Percentiles rank a stretch among this genome's conserved stretches.
phyloP scores from a whole-genome alignment of 2,888 invertebrate genomes.

The Acanthosoma haemorrhoidale region DNA sequence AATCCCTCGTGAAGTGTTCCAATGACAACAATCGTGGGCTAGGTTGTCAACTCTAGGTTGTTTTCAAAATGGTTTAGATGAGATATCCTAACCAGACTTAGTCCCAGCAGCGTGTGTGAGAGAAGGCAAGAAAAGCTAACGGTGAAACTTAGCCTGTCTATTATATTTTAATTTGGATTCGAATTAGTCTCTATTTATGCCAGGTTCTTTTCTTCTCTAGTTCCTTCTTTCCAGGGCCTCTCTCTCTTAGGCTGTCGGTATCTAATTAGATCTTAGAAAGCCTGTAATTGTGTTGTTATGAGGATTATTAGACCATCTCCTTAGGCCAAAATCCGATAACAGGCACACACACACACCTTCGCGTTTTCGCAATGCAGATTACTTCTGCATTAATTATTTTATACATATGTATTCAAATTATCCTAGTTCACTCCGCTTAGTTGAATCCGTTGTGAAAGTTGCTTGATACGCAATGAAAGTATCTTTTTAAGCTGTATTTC shows the following conservation, averaged over 20 bases:
- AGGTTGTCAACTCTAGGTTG: too few species aligned
- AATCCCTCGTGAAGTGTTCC: too few species aligned
- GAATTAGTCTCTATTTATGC: background rate
- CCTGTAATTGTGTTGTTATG: conserved; percentile 5
- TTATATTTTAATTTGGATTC: conserved; percentile 14
- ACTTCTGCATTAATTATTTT: background rate
- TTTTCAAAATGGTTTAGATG: too few species aligned
- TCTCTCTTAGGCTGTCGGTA: too few species aligned
- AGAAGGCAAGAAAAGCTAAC: background rate
- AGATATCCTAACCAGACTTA: too few species aligned
- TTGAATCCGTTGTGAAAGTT: background rate
- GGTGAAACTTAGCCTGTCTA: background rate
- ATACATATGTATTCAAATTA: background rate
- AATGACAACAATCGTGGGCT: too few species aligned
- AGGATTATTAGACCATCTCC: conserved; percentile 10
- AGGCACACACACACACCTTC: too few species aligned
- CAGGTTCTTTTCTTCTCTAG: background rate
- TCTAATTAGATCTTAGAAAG: conserved; percentile 17
- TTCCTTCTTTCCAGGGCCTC: conserved; percentile 11
- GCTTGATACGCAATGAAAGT: too few species aligned
- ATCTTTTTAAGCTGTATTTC: too few species aligned
- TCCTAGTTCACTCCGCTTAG: background rate
- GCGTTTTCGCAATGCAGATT: background rate
- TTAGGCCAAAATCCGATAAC: conserved; percentile 9
- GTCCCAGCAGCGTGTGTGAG: too few species aligned